A percentile compares a stretch with the other conserved stretches of the same genome.
phyloP scores from a whole-genome alignment of 2,797 vertebrate species.

The Dipus sagitta region DNA sequence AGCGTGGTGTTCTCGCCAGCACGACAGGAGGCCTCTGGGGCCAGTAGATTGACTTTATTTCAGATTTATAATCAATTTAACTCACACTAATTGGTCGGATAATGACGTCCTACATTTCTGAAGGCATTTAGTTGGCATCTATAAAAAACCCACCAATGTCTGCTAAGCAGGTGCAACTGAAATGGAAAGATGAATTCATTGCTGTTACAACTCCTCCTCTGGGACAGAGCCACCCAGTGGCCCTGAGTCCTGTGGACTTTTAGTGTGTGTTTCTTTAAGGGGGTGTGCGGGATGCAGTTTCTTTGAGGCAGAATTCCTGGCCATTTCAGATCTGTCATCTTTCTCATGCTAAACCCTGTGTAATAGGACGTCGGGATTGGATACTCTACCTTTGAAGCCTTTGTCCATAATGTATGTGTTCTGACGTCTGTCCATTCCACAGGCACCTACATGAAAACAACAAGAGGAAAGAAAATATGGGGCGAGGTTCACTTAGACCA shows the following conservation, averaged over 20 bases:
- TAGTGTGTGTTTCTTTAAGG: neutral
- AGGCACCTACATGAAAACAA: conserved; percentile 90
- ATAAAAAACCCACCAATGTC: conserved; percentile 75
- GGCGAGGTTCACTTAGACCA: conserved; percentile 39
- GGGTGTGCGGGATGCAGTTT: conserved; percentile 7
- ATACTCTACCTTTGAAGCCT: conserved; percentile 94
- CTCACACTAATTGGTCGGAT: conserved; percentile 75
- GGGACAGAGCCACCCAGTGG: conserved; percentile 60
- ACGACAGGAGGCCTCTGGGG: conserved; percentile 76
- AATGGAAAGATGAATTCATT: conserved; percentile 67
- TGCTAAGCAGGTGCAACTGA: conserved; percentile 80
- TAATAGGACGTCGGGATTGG: conserved; percentile 77
- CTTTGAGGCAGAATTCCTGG: conserved; percentile 60
- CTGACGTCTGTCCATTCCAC: conserved; percentile 93
- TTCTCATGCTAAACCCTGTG: conserved; percentile 73
- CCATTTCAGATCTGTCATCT: conserved; percentile 62
- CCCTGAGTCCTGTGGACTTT: conserved; percentile 62
- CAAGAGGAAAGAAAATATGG: conserved; percentile 66
- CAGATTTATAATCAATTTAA: conserved; percentile 78
- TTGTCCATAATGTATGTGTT: conserved; percentile 95
- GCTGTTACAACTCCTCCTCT: conserved; percentile 51
- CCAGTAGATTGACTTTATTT: conserved; percentile 82
- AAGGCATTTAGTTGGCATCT: conserved; percentile 80
- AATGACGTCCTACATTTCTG: conserved; percentile 74
- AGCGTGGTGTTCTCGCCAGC: conserved; percentile 56